Base-by-base conservation (phyloP, 2,888 invertebrate species). In the Sarcophaga rosellei region DNA sequence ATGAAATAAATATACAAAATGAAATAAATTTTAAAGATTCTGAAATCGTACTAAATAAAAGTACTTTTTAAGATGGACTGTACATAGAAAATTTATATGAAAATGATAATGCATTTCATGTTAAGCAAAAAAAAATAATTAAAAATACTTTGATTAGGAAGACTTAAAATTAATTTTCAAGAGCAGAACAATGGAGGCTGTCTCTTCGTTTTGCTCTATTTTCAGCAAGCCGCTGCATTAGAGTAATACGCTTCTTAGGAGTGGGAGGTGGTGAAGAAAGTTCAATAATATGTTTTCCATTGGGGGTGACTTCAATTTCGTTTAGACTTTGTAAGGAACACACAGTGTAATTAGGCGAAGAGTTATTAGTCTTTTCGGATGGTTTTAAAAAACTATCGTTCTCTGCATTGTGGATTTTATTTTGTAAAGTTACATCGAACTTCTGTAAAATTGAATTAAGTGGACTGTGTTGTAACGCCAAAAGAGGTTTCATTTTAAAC, bases 361-460 rank as follows among this genome's bases (percentile, higher is more conserved):
- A 59, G 57, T 5, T 75, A 17, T n/a, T 35, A 4, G 45, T 47
- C 6, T 57, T 62, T 45, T 70, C 72, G 1, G 53, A 11, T 12
- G 76, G 25, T 10, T 77, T 74, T n/a, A 62, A 44, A 12, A 75
- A 25, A 59, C n/a, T 35, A 23, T 35, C 47, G 57, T 57, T 79
- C 68, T 76, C 73, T 10, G 23, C 75, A 78, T 62, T 80, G 12
- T 72, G 65, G 6, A 25, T 72, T 20, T 72, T 77, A 45, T 76
- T 80, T 80, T 88, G 86, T 35, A 84, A 70, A 17, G 86, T 81
- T 44, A 86, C 88, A 70, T 92, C 92, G n/a, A 92, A 92, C 82
- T 92, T 92, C 82, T 91, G 89, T 78, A 91, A 89, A 65, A 92
- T 88, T 47, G 91, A 90, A 81, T 89, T 91, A 0, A 92, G 89